Percentiles rank a stretch among this genome's conserved stretches.
These are phyloP conservation scores for Alectoris magna DNA, from an alignment of 2,797 vertebrate genomes.

Conservation along the genomic window DNA sequence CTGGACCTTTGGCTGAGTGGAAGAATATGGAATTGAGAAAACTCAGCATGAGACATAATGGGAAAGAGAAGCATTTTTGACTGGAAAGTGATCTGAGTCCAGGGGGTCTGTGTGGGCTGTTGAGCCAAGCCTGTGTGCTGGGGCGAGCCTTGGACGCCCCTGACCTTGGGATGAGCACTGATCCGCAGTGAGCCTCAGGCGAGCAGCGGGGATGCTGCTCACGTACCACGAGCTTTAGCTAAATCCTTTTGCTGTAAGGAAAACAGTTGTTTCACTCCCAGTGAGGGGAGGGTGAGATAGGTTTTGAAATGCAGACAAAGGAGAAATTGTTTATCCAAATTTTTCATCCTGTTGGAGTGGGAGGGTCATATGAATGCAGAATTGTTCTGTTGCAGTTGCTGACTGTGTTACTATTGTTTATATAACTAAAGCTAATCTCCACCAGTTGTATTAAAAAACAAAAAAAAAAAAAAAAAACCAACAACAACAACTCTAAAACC, in stretches of 20 bases:
- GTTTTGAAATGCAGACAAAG: conserved; percentile 34
- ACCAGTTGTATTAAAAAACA: not conserved
- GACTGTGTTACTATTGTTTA: not conserved
- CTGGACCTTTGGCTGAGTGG: not conserved
- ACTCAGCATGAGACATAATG: not conserved
- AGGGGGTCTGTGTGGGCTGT: not conserved
- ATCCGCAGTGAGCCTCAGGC: not conserved
- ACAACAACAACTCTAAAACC: not conserved
- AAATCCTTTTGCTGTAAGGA: not conserved
- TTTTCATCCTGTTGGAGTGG: not conserved
- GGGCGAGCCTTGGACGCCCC: not conserved
- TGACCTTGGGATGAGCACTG: not conserved
- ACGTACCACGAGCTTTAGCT: not conserved
- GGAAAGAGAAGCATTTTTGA: not conserved
- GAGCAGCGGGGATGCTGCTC: not conserved
- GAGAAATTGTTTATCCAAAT: conserved; percentile 33
- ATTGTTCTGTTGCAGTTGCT: conserved; percentile 6
- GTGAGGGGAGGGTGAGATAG: not conserved
- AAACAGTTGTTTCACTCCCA: not conserved
- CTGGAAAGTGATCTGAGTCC: not conserved
- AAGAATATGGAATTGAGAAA: not conserved
- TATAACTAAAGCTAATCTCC: not conserved
- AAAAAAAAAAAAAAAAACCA: too few relatives aligned
- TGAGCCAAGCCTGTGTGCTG: rapidly evolving
- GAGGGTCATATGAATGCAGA: conserved; percentile 18